A percentile compares a stretch with the other conserved stretches of the same genome.
phyloP scores from a whole-genome alignment of 37 sponge, comb jelly and placozoan genomes.

The Crambe crambe region DNA sequence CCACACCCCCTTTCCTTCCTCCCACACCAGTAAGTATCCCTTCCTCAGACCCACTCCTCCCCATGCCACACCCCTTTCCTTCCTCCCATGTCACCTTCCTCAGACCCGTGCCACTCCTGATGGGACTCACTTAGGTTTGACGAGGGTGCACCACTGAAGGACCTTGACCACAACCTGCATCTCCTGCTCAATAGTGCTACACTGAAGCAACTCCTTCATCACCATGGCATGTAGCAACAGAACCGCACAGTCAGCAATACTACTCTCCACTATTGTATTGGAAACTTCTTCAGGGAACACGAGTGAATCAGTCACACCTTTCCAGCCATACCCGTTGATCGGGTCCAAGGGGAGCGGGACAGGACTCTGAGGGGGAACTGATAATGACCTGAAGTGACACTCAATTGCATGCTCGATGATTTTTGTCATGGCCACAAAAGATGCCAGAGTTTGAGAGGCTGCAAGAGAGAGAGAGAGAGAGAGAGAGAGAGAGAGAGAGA shows the following conservation, averaged over 20 bases:
- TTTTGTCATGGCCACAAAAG: conserved; percentile 43
- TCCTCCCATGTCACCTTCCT: too few relatives aligned
- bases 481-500: conserved; percentile 14
- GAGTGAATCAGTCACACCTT: conserved; percentile 28
- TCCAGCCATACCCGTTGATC: conserved; percentile 62
- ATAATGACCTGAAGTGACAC: conserved; percentile 40
- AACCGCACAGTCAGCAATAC: conserved; percentile 31
- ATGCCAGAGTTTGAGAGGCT: conserved; percentile 47
- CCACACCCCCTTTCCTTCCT: too few relatives aligned
- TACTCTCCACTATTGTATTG: conserved; percentile 20
- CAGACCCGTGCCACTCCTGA: too few relatives aligned
- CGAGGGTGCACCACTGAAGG: conserved; percentile 54
- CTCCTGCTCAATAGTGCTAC: conserved; percentile 62
- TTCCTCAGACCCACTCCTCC: too few relatives aligned
- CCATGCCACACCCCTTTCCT: too few relatives aligned
- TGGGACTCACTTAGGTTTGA: conserved; percentile 68
- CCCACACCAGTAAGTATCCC: too few relatives aligned
- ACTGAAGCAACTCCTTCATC: conserved; percentile 54
- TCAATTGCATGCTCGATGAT: conserved; percentile 68
- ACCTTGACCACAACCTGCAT: conserved; percentile 27
- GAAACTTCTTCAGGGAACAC: conserved; percentile 41
- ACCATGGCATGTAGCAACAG: conserved; percentile 50
- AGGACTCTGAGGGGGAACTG: conserved; percentile 3
- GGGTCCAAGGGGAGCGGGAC: conserved; percentile 38
- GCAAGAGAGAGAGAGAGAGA: conserved; percentile 30